These are phyloP conservation scores for Scolopax rusticola DNA, from an alignment of 2,797 vertebrate genomes.

Conservation along the genomic window DNA sequence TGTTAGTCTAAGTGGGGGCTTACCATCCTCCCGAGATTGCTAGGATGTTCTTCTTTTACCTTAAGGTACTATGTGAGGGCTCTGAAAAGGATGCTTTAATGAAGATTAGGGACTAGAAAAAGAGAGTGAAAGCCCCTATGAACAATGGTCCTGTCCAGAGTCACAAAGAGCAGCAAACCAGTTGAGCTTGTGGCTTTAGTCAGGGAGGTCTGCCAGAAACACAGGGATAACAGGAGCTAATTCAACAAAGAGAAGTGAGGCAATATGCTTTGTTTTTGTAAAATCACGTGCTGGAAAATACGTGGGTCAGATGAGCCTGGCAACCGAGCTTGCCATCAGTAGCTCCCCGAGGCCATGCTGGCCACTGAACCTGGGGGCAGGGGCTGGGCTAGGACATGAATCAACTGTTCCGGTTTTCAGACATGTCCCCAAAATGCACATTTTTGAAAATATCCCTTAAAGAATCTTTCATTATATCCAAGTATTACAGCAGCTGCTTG, in stretches of 20 bases:
- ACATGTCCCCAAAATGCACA: background rate
- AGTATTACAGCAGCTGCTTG: background rate
- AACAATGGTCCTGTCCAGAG: accelerated
- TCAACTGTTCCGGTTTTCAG: background rate
- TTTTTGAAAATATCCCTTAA: background rate
- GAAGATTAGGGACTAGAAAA: background rate
- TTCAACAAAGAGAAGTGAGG: background rate
- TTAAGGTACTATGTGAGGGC: background rate
- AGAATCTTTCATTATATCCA: background rate
- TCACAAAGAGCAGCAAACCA: background rate
- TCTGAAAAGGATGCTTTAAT: background rate
- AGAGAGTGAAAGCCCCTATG: background rate
- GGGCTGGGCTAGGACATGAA: accelerated
- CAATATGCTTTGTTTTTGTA: background rate
- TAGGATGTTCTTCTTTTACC: background rate
- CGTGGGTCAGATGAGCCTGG: background rate
- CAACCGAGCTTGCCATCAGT: background rate
- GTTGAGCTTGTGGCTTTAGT: background rate
- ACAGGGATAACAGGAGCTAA: background rate
- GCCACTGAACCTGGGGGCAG: background rate
- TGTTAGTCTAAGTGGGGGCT: background rate
- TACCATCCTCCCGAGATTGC: background rate
- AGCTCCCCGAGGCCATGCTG: background rate
- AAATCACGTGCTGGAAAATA: background rate
- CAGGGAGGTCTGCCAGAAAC: background rate